A percentile compares a stretch with the other conserved stretches of the same genome.
phyloP scores from a whole-genome alignment of 92 coral and sea anemone genomes.

The Blastomussa wellsi region DNA sequence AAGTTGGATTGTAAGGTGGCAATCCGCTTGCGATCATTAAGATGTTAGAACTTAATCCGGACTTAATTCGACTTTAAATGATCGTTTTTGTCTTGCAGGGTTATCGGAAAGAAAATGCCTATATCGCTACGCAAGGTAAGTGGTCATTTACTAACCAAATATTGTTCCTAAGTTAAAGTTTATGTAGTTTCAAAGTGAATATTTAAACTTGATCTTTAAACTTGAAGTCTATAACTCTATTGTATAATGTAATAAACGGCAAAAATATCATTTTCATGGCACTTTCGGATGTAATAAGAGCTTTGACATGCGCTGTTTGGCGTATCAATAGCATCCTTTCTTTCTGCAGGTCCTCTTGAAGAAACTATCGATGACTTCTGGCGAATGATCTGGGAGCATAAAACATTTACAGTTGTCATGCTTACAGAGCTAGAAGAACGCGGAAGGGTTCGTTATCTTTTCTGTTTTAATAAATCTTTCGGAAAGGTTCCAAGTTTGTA shows the following conservation, averaged over 20 bases:
- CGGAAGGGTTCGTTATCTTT: conserved; percentile 73
- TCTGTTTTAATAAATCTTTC: not conserved
- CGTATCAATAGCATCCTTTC: not conserved
- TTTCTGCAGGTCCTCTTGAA: conserved; percentile 74
- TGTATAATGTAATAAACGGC: too few species aligned
- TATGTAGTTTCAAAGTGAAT: too few species aligned
- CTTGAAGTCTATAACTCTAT: not conserved
- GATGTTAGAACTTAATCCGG: too few species aligned
- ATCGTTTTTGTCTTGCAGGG: conserved; percentile 64
- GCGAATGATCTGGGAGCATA: conserved; percentile 97
- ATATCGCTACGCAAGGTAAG: conserved; percentile 92
- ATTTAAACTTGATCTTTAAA: not conserved
- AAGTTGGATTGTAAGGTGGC: too few species aligned
- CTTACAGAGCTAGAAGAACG: conserved; percentile 88
- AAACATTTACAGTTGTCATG: conserved; percentile 95
- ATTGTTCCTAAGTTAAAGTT: too few species aligned
- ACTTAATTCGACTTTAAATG: too few species aligned
- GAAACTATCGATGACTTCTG: conserved; percentile 93
- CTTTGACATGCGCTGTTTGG: too few species aligned
- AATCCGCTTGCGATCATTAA: too few species aligned
- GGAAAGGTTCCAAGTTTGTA: not conserved
- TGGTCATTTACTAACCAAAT: too few species aligned
- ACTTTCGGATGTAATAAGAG: too few species aligned
- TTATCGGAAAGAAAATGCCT: conserved; percentile 93
- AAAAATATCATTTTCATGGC: too few species aligned